A percentile compares a stretch with the other conserved stretches of the same genome.
These are phyloP conservation scores for Tarsius wallacei DNA, from an alignment of 2,797 vertebrate genomes.

Conservation along the genomic window DNA sequence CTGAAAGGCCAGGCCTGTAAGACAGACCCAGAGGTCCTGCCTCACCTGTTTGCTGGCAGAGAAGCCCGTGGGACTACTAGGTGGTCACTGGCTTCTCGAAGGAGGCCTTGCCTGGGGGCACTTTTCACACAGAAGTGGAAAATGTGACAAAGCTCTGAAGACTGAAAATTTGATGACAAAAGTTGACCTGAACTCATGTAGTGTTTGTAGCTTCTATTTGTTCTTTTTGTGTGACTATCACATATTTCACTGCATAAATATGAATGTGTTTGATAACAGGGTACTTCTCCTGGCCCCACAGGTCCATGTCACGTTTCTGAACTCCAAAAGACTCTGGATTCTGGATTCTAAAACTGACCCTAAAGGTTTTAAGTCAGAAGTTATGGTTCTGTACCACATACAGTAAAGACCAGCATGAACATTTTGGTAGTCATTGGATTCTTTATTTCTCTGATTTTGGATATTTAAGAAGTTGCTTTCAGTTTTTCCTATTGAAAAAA, in stretches of 20 bases:
- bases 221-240: not conserved
- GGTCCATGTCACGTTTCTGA: not conserved
- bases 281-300: not conserved
- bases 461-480: constrained; percentile 30
- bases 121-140: not conserved
- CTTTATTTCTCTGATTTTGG: not conserved
- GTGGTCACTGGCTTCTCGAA: not conserved
- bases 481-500: not conserved
- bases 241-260: not conserved
- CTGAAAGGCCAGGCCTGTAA: not conserved
- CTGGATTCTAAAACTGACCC: not conserved
- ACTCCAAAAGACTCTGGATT: not conserved
- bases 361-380: not conserved
- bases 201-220: not conserved
- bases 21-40: not conserved
- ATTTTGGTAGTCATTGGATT: constrained; percentile 35
- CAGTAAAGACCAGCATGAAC: not conserved
- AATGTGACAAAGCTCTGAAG: not conserved
- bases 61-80: not conserved
- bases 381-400: not conserved
- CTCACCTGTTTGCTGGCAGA: not conserved
- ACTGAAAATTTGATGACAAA: not conserved
- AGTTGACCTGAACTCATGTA: not conserved
- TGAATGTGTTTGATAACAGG: not conserved
- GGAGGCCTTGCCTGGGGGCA: not conserved